Base-by-base conservation (phyloP, 2,797 vertebrate species). In the Hydrocynus forskahlii region DNA sequence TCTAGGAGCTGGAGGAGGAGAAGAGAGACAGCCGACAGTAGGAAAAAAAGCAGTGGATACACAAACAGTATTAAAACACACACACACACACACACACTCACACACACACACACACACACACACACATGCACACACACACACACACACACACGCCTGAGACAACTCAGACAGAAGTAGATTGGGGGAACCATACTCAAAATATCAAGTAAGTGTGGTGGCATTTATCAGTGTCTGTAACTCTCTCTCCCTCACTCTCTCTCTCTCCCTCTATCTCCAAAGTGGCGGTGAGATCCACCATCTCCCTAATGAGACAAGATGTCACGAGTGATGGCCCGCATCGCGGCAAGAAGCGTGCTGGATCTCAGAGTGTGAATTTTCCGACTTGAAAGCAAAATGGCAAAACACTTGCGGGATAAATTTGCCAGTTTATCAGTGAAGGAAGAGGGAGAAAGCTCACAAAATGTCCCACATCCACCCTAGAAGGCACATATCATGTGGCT, bases 141-240 rank as follows among this genome's bases (percentile, higher is more conserved):
- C 55, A 76, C 75, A 88, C 59, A 75, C 72, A 77, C 79, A 78
- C 9, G 68, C 60, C 71, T 76, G 40, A 57, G 54, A 67, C 60
- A 76, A 84, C 83, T 79, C 68, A 75, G 82, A 69, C 78, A 84
- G 80, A 83, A 82, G 81, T 81, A 81, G 81, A 86, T 84, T 80
- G 35, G 64, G 79, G 52, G 76, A 82, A 72, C 64, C 80, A 83
- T 82, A 84, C 83, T 81, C 66, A 80, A 88, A 89, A 89, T 88
- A 89, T 89, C 87, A 89, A 86, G 85, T 84, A 87, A 87, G 86
- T 85, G 86, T 85, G 70, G 86, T 89, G 88, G 87, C 86, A 89
- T 89, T 89, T 89, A 88, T 81, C 83, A 82, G 83, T 81, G 80
- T 85, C 84, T 84, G 84, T 85, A 87, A 81, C 83, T 82, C 85